Base-by-base conservation (phyloP, 2,888 invertebrate genomes). In the Alitta virens region DNA sequence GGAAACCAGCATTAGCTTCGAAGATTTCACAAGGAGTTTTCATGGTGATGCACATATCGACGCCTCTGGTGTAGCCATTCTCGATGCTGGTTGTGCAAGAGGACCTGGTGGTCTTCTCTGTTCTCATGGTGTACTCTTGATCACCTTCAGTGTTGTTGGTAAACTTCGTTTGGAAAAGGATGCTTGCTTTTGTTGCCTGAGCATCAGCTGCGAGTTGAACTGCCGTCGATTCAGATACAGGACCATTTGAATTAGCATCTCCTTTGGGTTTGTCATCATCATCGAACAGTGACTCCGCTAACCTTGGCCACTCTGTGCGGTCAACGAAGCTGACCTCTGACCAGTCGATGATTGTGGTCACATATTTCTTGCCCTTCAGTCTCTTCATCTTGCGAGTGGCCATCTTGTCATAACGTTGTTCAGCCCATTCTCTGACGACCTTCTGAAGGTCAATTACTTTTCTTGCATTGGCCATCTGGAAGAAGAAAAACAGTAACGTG, bases 21-120 rank as follows among this genome's bases (percentile, higher is more conserved):
- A 81, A 70, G 42, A 83, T 75, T 68, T 82, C 81, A 49, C 80
- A 75, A 3, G 82, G 82, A 26, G 78, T 76, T 67, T 78, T 78
- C 60, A 83, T 71, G 25, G 72, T 76, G 52, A 83, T 63, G 58
- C 78, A 74, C 46, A 79, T 75, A 63, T 82, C 81, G 25, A 75
- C 68, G 26, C 81, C 81, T 60, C 76, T 75, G n/a, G 72, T 75
- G 53, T 64, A 68, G 51, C 71, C 64, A 24, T 46, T 62, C 18
- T 63, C 66, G 21, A 73, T 60, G 25, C 50, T 63, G 24, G 71
- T 67, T 49, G 49, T 56, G 43, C 65, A 67, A 16, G 63, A 64
- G 14, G 69, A 68, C 1, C 64, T 51, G 1, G 73, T 72, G 14
- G 60, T 65, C 56, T 72, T 68, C 58, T 72, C 71, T 0, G 72